Evolutionary conservation across 2,888 invertebrate genomes (phyloP).

Genomic region (Emmelina monodactyla): DNA sequence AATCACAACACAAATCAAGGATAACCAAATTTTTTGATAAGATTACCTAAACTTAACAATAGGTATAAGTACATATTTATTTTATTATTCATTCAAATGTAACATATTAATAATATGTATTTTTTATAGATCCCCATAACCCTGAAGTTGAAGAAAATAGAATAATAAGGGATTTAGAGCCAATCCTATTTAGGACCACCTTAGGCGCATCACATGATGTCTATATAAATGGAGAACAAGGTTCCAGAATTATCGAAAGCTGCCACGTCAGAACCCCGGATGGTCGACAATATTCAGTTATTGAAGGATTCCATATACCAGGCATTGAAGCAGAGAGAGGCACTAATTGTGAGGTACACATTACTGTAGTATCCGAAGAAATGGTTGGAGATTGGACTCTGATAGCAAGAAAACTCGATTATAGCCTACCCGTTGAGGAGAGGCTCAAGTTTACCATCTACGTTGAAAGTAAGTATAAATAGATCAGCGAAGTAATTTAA

Average conservation of each 20-base stretch:
- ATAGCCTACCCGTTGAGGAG: conserved; percentile 25
- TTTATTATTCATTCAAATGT: too few relatives aligned
- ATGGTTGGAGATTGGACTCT: conserved; percentile 38
- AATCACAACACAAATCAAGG: too few relatives aligned
- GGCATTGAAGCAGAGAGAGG: conserved; percentile 19
- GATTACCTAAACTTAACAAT: too few relatives aligned
- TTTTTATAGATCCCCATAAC: conserved; percentile 8
- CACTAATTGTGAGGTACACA: conserved; percentile 27
- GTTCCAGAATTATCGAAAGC: too few relatives aligned
- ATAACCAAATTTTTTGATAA: too few relatives aligned
- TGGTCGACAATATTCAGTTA: conserved; percentile 25
- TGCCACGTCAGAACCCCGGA: conserved; percentile 33
- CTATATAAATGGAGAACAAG: conserved; percentile 15
- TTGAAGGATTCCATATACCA: conserved; percentile 22
- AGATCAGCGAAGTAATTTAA: too few relatives aligned
- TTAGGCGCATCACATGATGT: conserved; percentile 20
- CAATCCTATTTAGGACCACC: conserved; percentile 9
- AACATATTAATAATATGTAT: not conserved
- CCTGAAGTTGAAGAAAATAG: not conserved
- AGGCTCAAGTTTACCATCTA: conserved; percentile 32
- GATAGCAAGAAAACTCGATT: conserved; percentile 25
- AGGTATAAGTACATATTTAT: too few relatives aligned
- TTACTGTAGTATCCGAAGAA: conserved; percentile 25
- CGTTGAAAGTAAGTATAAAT: conserved; percentile 49
- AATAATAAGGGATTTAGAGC: too few relatives aligned